A percentile compares a stretch with the other conserved stretches of the same genome.
Conservation (phyloP, 2,888 invertebrate species). For the Cinara cedri region DNA sequence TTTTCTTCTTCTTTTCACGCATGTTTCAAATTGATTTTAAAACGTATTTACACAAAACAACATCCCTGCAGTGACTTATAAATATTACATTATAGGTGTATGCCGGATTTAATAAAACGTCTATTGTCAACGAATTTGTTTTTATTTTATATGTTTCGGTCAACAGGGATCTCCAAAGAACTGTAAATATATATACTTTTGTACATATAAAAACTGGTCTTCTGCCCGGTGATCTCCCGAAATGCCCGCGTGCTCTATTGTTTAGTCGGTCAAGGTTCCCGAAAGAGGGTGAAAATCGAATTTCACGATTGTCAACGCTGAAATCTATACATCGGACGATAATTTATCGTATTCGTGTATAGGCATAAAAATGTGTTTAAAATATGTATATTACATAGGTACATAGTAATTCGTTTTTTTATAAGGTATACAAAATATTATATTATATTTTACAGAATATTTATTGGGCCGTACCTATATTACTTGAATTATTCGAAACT, state of each 20-base stretch:
- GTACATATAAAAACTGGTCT: not conserved
- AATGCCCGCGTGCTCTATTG: slow-evolving; percentile 36
- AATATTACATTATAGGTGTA: slow-evolving; percentile 10
- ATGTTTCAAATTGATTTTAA: slow-evolving; percentile 38
- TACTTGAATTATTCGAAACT: not conserved
- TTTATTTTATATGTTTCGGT: not conserved
- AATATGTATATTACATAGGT: no score
- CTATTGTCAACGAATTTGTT: slow-evolving; percentile 43
- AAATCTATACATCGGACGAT: slow-evolving; percentile 5
- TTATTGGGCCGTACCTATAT: not conserved
- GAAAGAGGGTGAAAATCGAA: slow-evolving; percentile 45
- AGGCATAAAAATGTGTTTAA: not conserved
- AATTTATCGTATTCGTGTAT: not conserved
- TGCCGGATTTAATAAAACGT: not conserved
- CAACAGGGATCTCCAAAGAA: not conserved
- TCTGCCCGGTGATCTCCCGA: not conserved
- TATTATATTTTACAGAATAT: not conserved
- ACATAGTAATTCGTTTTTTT: no score
- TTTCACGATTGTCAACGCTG: slow-evolving; percentile 38
- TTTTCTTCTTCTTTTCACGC: slow-evolving; percentile 36
- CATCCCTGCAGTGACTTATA: slow-evolving; percentile 49
- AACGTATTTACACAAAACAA: slow-evolving; percentile 45
- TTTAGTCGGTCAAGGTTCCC: slow-evolving; percentile 47
- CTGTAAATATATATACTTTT: slow-evolving; percentile 6
- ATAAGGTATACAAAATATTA: not conserved